phyloP scores from a whole-genome alignment of 2,113 vertebrate species.

The Ciconia maguari region DNA sequence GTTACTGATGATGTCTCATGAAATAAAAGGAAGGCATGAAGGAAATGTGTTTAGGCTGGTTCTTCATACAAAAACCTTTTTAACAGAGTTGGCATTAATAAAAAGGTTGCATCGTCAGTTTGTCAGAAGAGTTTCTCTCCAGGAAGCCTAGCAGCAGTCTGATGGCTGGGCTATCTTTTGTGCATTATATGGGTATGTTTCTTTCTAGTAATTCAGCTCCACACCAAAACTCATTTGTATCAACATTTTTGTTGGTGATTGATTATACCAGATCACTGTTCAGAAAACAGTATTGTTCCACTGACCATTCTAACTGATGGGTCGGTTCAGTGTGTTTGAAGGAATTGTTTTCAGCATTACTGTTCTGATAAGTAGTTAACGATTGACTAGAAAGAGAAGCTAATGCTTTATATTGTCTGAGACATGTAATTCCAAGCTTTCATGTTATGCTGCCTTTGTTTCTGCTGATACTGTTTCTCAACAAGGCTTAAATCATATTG shows the following conservation, averaged over 20 bases:
- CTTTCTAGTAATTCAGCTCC: not conserved
- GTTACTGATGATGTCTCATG: not conserved
- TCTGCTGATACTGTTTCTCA: not conserved
- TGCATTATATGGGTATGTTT: not conserved
- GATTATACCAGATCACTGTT: not conserved
- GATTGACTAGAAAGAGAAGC: not conserved
- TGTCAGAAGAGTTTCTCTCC: not conserved
- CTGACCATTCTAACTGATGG: not conserved
- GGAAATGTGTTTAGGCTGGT: not conserved
- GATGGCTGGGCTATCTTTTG: not conserved
- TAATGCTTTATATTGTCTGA: not conserved
- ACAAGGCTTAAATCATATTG: not conserved
- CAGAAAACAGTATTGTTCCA: not conserved
- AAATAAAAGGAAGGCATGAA: not conserved
- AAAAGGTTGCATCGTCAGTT: not conserved
- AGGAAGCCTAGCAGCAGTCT: not conserved
- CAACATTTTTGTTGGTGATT: not conserved
- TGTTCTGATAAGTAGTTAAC: not conserved
- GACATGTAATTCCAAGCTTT: not conserved
- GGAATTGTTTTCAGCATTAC: not conserved
- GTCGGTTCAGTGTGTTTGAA: not conserved
- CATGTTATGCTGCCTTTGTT: not conserved
- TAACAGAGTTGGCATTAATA: not conserved
- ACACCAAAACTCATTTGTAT: not conserved
- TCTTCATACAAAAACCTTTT: not conserved